Conservation (phyloP, 1,140 invertebrate species). For the Homalodisca vitripennis region DNA sequence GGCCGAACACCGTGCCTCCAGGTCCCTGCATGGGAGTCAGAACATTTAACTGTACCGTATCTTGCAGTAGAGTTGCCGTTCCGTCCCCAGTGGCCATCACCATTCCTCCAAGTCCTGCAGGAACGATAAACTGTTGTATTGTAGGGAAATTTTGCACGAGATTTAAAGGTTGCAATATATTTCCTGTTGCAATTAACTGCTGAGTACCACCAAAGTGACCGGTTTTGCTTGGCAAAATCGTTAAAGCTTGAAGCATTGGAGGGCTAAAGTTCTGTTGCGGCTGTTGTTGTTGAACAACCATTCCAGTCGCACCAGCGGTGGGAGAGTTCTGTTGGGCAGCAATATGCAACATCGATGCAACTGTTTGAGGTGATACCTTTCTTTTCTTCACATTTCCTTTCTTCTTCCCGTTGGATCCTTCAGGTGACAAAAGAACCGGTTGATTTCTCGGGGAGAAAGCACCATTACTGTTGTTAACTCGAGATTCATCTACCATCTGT, state of each 20-base stretch:
- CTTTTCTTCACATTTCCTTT: constrained; percentile 69
- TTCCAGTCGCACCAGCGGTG: constrained; percentile 30
- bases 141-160: constrained; percentile 74
- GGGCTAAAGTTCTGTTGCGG: constrained; percentile 39
- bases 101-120: constrained; percentile 74
- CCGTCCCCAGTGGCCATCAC: constrained; percentile 67
- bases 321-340: constrained; percentile 57
- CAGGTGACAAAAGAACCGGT: constrained; percentile 63
- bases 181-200: constrained; percentile 46
- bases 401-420: constrained; percentile 58
- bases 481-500: constrained; percentile 26
- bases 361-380: constrained; percentile 66
- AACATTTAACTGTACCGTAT: constrained; percentile 72
- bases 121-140: constrained; percentile 79
- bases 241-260: constrained; percentile 59
- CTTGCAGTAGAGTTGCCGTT: constrained; percentile 63
- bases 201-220: constrained; percentile 41
- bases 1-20: constrained; percentile 49
- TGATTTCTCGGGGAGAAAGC: constrained; percentile 43
- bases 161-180: constrained; percentile 78
- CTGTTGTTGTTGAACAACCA: constrained; percentile 41
- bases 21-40: constrained; percentile 68
- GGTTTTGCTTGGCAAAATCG: constrained; percentile 72
- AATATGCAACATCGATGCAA: constrained; percentile 68
- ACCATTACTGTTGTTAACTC: constrained; percentile 31